Evolutionary conservation across 2,113 vertebrate genomes (phyloP).

Genomic region (Sisor rabdophorus): DNA sequence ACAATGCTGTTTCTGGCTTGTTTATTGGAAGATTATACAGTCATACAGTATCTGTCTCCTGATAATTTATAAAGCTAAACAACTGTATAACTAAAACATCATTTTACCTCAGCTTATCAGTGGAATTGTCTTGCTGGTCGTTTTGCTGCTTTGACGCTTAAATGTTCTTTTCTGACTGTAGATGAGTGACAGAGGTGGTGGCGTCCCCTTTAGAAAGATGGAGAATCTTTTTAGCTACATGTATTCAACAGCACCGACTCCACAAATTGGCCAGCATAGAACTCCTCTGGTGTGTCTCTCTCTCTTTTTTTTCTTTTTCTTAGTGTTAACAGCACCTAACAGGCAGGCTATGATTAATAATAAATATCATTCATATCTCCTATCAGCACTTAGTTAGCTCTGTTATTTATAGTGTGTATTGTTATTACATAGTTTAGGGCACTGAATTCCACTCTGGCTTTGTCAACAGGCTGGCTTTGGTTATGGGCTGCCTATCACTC

Average conservation of each 20-base stretch:
- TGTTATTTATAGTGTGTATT: conserved; percentile 19
- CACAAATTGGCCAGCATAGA: conserved; percentile 71
- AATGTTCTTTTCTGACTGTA: conserved; percentile 43
- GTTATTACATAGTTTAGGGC: neutral
- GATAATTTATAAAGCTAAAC: neutral
- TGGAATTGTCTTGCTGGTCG: neutral
- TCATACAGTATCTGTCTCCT: neutral
- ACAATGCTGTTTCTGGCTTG: neutral
- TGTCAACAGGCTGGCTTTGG: conserved; percentile 83
- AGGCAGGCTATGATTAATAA: neutral
- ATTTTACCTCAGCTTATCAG: neutral
- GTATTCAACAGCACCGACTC: conserved; percentile 89
- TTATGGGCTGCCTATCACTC: conserved; percentile 90
- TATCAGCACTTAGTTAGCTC: conserved; percentile 5
- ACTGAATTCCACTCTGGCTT: conserved; percentile 31
- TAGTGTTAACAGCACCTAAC: neutral
- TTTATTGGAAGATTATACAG: neutral
- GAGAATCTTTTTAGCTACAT: conserved; percentile 94
- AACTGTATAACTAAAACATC: neutral
- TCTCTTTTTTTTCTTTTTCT: neutral
- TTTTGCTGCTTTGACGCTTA: neutral
- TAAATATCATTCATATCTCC: neutral
- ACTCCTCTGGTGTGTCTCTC: conserved; percentile 75
- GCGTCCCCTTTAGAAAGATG: conserved; percentile 83
- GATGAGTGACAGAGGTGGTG: conserved; percentile 89